Percentiles rank a stretch among this genome's conserved stretches.
These are phyloP conservation scores for Drosophila affinis DNA, from an alignment of 2,888 invertebrate species.

Conservation along the genomic window DNA sequence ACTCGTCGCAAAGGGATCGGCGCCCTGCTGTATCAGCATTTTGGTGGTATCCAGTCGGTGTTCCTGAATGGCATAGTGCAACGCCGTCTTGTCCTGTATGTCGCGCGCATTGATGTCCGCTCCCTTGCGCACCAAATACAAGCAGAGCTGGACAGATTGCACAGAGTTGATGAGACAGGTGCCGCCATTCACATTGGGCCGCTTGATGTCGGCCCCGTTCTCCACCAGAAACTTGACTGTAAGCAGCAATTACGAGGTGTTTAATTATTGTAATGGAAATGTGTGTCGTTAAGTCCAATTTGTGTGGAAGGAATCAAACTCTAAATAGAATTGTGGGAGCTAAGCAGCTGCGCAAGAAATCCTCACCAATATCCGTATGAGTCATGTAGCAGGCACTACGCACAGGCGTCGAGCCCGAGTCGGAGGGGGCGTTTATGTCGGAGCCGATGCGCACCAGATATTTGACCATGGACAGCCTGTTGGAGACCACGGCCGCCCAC, in stretches of 20 bases:
- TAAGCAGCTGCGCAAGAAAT: background rate
- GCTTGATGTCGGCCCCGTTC: conserved; percentile 92
- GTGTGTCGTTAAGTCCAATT: too few species aligned
- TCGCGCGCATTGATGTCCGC: conserved; percentile 94
- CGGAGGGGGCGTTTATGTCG: conserved; percentile 93
- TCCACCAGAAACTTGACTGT: conserved; percentile 89
- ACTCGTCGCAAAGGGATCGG: conserved; percentile 90
- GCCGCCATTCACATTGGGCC: conserved; percentile 95
- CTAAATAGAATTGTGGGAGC: background rate
- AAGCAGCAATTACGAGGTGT: conserved; percentile 34
- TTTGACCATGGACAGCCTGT: conserved; percentile 90
- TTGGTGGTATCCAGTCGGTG: conserved; percentile 93
- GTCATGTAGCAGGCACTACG: conserved; percentile 97
- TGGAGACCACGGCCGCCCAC: conserved; percentile 96
- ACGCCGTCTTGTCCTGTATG: conserved; percentile 94
- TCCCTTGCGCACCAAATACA: conserved; percentile 90
- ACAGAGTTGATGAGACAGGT: conserved; percentile 97
- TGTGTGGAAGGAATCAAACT: background rate
- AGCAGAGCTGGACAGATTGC: conserved; percentile 92
- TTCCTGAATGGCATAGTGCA: conserved; percentile 96
- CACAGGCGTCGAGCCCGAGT: conserved; percentile 94
- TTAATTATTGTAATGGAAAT: background rate
- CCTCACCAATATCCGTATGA: conserved; percentile 88
- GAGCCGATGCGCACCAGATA: conserved; percentile 91
- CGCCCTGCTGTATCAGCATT: conserved; percentile 90